Percentiles rank a stretch among this genome's conserved stretches.
Conservation (phyloP, 2,888 invertebrate genomes). For the Epirrita christyi region DNA sequence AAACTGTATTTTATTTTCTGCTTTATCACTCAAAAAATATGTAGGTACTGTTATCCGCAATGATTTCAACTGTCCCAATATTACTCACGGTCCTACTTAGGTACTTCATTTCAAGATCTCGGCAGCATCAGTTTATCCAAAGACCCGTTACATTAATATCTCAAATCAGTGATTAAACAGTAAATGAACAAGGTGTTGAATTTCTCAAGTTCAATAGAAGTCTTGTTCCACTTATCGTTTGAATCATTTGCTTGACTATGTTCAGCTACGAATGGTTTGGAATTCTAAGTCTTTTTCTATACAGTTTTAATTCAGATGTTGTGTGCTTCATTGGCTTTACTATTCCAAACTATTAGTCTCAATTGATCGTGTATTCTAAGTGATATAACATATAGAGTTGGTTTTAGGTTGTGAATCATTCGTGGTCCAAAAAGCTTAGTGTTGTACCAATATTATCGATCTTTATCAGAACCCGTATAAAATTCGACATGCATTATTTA, state of each 20-base stretch:
- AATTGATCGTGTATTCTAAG: slow-evolving; percentile 9
- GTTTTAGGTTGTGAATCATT: slow-evolving; percentile 12
- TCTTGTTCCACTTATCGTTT: slow-evolving; percentile 48
- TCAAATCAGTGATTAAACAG: slow-evolving; percentile 37
- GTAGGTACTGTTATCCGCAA: background rate
- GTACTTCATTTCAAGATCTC: slow-evolving; percentile 18
- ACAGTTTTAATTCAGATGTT: background rate
- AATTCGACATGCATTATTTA: slow-evolving; percentile 82
- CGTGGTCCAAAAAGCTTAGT: slow-evolving; percentile 30
- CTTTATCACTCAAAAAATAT: background rate
- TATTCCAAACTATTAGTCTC: slow-evolving; percentile 6
- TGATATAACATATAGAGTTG: slow-evolving; percentile 11
- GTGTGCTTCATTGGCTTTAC: background rate
- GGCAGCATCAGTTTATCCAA: slow-evolving; percentile 15
- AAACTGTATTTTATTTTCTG: background rate
- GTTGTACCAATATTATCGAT: slow-evolving; percentile 55
- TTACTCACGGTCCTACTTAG: slow-evolving; percentile 3
- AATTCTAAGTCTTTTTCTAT: background rate
- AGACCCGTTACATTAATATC: slow-evolving; percentile 36
- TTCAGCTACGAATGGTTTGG: slow-evolving; percentile 14
- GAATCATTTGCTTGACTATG: slow-evolving; percentile 33
- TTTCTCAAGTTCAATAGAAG: slow-evolving; percentile 44
- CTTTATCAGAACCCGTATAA: slow-evolving; percentile 61
- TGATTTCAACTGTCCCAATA: slow-evolving; percentile 4
- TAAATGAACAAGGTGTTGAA: slow-evolving; percentile 41